Base-by-base conservation (phyloP, 2,797 vertebrate genomes). In the Miichthys miiuy region DNA sequence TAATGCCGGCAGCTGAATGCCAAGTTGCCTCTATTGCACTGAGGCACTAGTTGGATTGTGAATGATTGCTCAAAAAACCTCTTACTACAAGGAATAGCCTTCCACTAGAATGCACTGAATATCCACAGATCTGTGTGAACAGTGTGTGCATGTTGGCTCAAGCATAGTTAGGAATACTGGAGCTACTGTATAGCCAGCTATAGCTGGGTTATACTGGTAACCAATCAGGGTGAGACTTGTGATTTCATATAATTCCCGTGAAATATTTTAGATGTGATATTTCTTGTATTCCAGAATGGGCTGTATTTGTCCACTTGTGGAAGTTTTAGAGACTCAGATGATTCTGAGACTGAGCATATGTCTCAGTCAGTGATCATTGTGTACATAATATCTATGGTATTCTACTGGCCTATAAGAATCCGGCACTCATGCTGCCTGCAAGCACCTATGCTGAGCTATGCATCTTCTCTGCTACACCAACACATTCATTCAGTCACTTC, bases 1-100 rank as follows among this genome's bases (percentile, higher is more conserved):
- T 52, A 72, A 74, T 58, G 65, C 85, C n/a, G 1, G 27, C 58
- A 71, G 77, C 79, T 79, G 57, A 80, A 75, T 78, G 58, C 81
- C 50, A 76, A 70, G 73, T 75, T 74, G 64, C 41, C 51, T 64
- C 58, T 61, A 11, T 52, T 78, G 67, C 72, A 75, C 44, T n/a
- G 65, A 70, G 58, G 73, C 67, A 61, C 46, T 23, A 67, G 34
- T 69, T n/a, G 21, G 48, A 57, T 75, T 85, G 60, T 63, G 65
- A 80, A 68, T 48, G 50, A 83, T 38, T 52, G 51, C 55, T 52
- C 38, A 51, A 52, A 77, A 34, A 54, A 67, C 47, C 34, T 80
- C 25, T 62, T 38, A 38, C 38, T 65, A 25, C 44, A 57, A 69
- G 54, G 14, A 72, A 57, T 10, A 21, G 75, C 56, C 65, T 72